Conservation (phyloP, 2,888 invertebrate genomes). For the Pyrrhosoma nymphula region DNA sequence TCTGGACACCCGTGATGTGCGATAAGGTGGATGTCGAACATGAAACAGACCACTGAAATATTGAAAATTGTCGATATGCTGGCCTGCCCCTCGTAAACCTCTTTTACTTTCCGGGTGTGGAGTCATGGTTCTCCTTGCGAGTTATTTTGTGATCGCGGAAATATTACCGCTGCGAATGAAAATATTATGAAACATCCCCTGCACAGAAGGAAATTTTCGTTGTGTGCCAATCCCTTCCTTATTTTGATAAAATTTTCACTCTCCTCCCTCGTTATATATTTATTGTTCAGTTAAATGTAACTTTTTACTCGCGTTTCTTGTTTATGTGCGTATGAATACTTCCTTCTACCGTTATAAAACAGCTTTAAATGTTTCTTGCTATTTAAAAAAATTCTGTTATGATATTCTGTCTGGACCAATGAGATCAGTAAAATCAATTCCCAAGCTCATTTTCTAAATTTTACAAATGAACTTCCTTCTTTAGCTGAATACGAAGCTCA, state of each 20-base stretch:
- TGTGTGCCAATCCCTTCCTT: neutral
- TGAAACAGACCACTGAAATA: neutral
- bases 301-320: too few species aligned
- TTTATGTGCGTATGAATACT: too few species aligned
- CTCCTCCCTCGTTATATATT: too few species aligned
- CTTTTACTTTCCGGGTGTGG: neutral
- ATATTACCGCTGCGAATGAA: neutral
- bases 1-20: slow-evolving; percentile 32
- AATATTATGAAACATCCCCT: neutral
- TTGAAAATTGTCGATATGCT: slow-evolving; percentile 40
- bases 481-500: too few species aligned
- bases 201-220: neutral
- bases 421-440: too few species aligned
- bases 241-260: neutral
- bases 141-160: neutral
- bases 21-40: neutral
- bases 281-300: too few species aligned
- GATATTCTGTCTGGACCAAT: too few species aligned
- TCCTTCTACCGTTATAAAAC: too few species aligned
- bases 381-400: too few species aligned
- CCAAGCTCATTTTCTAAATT: too few species aligned
- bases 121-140: neutral
- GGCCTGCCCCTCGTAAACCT: neutral
- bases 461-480: too few species aligned
- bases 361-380: too few species aligned